Evolutionary conservation across 2,888 invertebrate species (phyloP).

Genomic region (Cremastinae sp.): DNA sequence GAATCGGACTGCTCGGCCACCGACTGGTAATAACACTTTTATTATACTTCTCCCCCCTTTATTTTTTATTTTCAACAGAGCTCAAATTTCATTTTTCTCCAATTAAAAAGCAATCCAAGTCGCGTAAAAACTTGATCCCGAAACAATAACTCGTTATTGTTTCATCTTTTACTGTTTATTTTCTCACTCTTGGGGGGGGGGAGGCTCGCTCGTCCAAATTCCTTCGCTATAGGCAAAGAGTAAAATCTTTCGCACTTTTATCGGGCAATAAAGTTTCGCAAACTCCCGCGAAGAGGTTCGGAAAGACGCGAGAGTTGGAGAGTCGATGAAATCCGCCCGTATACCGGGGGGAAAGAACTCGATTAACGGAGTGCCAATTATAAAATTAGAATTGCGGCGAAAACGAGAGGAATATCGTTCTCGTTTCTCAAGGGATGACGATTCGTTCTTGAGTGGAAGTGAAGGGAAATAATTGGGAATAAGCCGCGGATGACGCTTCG

Average conservation of each 20-base stretch:
- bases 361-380: slow-evolving; percentile 56
- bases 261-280: slow-evolving; percentile 55
- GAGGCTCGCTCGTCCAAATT: too few species aligned
- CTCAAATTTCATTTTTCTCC: not conserved
- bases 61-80: not conserved
- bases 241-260: not conserved
- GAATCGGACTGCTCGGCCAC: slow-evolving; percentile 84
- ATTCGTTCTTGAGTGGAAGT: slow-evolving; percentile 26
- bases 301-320: not conserved
- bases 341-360: slow-evolving; percentile 33
- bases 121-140: not conserved
- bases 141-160: too few species aligned
- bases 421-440: slow-evolving; percentile 9
- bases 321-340: slow-evolving; percentile 16
- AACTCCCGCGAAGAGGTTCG: slow-evolving; percentile 37
- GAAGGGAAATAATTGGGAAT: not conserved
- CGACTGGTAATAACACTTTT: slow-evolving; percentile 82
- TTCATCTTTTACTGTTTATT: too few species aligned
- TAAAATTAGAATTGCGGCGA: slow-evolving; percentile 46
- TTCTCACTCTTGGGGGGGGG: too few species aligned
- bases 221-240: too few species aligned
- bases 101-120: not conserved
- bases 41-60: not conserved
- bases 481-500: slow-evolving; percentile 7
- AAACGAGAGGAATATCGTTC: slow-evolving; percentile 42